Evolutionary conservation across 2,888 invertebrate species (phyloP), one percentile per base, ranked within the genome.

Genomic region (Molanna angustata): DNA sequence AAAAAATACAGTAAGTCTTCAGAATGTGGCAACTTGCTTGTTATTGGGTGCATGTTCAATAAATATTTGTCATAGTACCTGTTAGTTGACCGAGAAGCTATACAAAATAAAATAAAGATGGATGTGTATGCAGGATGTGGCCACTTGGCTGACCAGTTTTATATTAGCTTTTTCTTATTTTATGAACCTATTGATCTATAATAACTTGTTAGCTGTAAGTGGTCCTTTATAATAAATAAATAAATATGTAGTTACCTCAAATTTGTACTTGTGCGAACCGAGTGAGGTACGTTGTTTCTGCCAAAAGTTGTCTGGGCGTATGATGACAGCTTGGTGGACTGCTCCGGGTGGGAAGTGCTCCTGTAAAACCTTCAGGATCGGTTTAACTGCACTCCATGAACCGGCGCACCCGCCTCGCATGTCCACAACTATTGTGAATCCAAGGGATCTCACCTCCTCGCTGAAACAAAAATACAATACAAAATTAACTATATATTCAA

Each of bases 241-340:
- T 13, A 21, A 13, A 35, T 32, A 33, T 46, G 35, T 46, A n/a
- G n/a, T 33, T 73, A 94, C 94, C 85, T 98, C 97, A 79, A 98
- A 98, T 79, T 95, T 96, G 80, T 96, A 98, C 80, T 97, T 98
- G 74, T 95, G 92, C 75, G 94, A 93, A 67, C 94, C 94, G 67
- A 98, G 84, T 62, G 94, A 94, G 64, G 96, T 95, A 69, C 96
- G 88, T 76, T 98, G 97, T 76, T 98, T 98, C 76, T 98, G 97
- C 97, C 97, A 97, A 80, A 99, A 98, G 72, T 96, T 97, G 69
- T 99, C 98, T 62, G 97, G 96, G 78, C 98, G 97, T 64, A 98
- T 95, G 70, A 99, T 94, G 69, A 93, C 91, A 63, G 94, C 96
- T 72, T 90, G 89, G 75, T 95, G 90, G 67, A 98, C 90, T 69